Evolutionary conservation across 2,888 invertebrate species (phyloP), one percentile per base, ranked within the genome.

Genomic region (Octonoba sinensis): DNA sequence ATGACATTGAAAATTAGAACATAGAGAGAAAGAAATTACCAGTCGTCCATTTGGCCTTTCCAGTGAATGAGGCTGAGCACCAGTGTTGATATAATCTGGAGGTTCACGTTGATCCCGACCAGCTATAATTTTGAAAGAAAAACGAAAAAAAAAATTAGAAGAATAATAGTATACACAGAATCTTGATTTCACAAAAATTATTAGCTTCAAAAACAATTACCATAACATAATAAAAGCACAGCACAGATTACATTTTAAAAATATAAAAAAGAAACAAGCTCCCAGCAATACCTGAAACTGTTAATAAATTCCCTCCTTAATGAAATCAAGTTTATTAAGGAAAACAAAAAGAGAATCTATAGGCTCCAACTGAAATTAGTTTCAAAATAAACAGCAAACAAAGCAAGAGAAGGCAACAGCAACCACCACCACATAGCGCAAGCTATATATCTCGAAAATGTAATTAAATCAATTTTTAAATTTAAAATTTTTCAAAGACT

Each of bases 71-170:
- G 83, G 83, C n/a, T 84, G 82, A 24, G 66, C 75, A 16, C 71
- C 82, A 11, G 85, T 85, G 47, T 85, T 85, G 16, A 85, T 85
- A 27, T 85, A 85, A 75, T 85, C 85, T 13, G 85, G 83, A 62
- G 83, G 82, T n/a, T 82, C 82, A 16, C 82, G 47, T 46, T 76
- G 75, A 36, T 79, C 76, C 4, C 76, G 78, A 57, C 36, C 65
- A 49, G 49, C 60, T 66, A 18, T 4, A 67, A 69, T 11, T 49
- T n/a, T 44, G 2, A 69, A 66, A 49, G 3, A 60, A 20, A 12
- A n/a, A 54, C 51, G 3, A 4, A 6, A 16, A 54, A 54, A 64
- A 44, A 11, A 27, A 64, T 44, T n/a, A n/a, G n/a, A n/a, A n/a
- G n/a, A n/a, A 18, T 3, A n/a, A 22, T 18, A 4, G 20, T 3